phyloP scores from a whole-genome alignment of 2,797 vertebrate species.

The Orientallactaga sibirica region DNA sequence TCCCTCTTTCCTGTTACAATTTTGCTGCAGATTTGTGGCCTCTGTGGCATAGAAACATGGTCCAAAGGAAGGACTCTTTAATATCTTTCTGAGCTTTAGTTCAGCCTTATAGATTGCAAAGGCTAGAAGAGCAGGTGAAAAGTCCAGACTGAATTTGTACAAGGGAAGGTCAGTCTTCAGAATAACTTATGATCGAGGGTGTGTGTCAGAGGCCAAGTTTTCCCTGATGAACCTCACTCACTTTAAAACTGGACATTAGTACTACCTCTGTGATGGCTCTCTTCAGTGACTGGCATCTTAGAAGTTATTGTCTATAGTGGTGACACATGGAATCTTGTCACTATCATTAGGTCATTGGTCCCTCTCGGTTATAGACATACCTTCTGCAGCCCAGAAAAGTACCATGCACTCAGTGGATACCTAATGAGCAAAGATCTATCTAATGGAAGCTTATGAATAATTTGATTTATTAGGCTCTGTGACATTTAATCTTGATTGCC shows the following conservation, averaged over 20 bases:
- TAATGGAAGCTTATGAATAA: conserved; percentile 1
- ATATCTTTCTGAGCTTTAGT: conserved; percentile 63
- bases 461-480: background rate
- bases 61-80: conserved; percentile 38
- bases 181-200: background rate
- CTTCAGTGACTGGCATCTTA: conserved; percentile 45
- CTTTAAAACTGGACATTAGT: background rate
- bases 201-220: background rate
- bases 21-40: conserved; percentile 70
- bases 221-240: background rate
- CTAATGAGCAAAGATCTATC: conserved; percentile 6
- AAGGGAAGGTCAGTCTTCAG: background rate
- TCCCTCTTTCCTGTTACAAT: conserved; percentile 54
- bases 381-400: conserved; percentile 41
- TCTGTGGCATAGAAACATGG: conserved; percentile 44
- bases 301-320: background rate
- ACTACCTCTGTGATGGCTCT: background rate
- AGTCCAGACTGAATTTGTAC: background rate
- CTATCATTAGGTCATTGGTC: background rate
- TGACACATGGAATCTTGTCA: background rate
- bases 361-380: background rate
- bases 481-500: no score
- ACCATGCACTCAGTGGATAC: background rate
- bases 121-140: conserved; percentile 13
- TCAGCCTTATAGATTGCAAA: conserved; percentile 43